Percentiles rank a stretch among this genome's conserved stretches.
These are phyloP conservation scores for Crocallis elinguaria DNA, from an alignment of 2,888 invertebrate species.

Conservation along the genomic window DNA sequence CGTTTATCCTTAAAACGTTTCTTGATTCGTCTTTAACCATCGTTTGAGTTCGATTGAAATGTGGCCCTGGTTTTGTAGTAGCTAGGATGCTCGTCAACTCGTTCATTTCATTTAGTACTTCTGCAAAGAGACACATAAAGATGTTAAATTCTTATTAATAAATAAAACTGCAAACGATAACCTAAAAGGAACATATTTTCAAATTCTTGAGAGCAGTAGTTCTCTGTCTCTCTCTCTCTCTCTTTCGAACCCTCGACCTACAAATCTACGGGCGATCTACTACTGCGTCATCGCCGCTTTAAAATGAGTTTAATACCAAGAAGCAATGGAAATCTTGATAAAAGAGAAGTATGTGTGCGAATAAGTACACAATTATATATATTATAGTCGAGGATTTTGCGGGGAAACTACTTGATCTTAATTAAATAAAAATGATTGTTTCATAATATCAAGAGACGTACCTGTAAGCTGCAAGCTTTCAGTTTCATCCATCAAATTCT, in stretches of 20 bases:
- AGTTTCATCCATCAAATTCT: slow-evolving; percentile 59
- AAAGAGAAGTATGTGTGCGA: no score
- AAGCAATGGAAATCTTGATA: no score
- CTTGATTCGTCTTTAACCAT: background rate
- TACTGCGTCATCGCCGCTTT: no score
- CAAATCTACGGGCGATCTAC: no score
- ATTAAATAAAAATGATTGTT: background rate
- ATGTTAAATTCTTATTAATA: background rate
- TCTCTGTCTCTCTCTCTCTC: no score
- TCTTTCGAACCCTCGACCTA: no score
- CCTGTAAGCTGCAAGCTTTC: slow-evolving; percentile 75
- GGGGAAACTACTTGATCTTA: no score
- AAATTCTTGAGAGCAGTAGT: no score
- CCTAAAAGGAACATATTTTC: background rate
- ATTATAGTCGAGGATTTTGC: no score
- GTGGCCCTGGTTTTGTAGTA: slow-evolving; percentile 30
- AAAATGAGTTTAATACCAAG: no score
- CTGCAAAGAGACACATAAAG: slow-evolving; percentile 49
- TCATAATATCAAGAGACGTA: slow-evolving; percentile 33
- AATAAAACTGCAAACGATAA: background rate
- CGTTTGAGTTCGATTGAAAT: slow-evolving; percentile 2
- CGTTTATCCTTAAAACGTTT: slow-evolving; percentile 43
- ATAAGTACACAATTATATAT: no score
- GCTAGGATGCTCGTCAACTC: slow-evolving; percentile 61
- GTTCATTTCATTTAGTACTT: slow-evolving; percentile 72